Base-by-base conservation (phyloP, 2,888 invertebrate genomes). In the Drosophila helvetica region DNA sequence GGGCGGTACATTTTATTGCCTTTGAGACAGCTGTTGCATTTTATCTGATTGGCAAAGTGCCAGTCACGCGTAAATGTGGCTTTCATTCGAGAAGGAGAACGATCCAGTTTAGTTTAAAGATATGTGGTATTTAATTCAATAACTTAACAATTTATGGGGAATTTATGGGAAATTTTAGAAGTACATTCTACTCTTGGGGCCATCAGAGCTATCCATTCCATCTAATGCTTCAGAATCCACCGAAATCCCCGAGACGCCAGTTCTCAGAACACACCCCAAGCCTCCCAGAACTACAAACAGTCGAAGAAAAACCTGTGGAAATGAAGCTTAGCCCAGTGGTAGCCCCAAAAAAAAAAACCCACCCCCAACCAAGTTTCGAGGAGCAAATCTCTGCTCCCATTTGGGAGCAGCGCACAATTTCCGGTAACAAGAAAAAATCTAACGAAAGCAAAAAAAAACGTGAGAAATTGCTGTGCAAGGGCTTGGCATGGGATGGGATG, bases 371-470 rank as follows among this genome's bases (percentile, higher is more conserved):
- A n/a, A 30, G 18, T 30, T 30, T 6, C 10, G 15, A 33, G 15
- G 43, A 48, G 64, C 38, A 53, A 64, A 71, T 73, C 57, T 51
- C 30, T 54, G 48, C 73, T 62, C 52, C 38, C 53, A 62, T 52
- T 60, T 73, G 66, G 47, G 53, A 65, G 55, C 54, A 71, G 45
- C 43, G 45, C 43, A 56, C 57, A 74, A 74, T 73, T 73, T 73
- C 73, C 74, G 74, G 46, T 45, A 50, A 15, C 50, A 30, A 15
- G 38, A 43, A 48, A 61, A 61, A 27, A 12, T 2, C n/a, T 7
- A 38, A 15, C 38, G 7, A 18, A 0, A 30, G 9, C 27, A 8
- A 12, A 48, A 22, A 43, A 48, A 43, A 18, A 15, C n/a, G 10
- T n/a, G 30, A 19, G n/a, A 57, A 65, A 38, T 5, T 9, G 6